These are phyloP conservation scores for Cyclura pinguis DNA, from an alignment of 2,797 vertebrate species.

Conservation along the genomic window DNA sequence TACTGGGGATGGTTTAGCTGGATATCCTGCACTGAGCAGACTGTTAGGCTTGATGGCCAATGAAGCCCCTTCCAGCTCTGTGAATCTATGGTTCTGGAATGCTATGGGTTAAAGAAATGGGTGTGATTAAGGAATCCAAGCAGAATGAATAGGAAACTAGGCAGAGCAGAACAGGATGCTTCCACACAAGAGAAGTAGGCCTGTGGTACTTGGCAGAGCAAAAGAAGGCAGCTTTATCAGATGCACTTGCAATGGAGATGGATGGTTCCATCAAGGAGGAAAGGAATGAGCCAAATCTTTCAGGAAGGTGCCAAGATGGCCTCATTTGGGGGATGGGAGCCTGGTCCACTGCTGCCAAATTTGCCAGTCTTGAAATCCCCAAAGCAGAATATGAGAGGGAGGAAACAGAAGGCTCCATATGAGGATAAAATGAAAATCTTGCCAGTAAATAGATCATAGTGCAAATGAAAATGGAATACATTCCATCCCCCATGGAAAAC, in stretches of 20 bases:
- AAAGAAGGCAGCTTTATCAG: constrained; percentile 55
- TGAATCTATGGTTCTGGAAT: too few species aligned
- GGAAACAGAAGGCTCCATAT: constrained; percentile 36
- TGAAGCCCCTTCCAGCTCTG: too few species aligned
- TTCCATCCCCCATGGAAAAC: constrained; percentile 55
- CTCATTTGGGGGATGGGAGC: constrained; percentile 23
- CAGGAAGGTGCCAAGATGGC: constrained; percentile 36
- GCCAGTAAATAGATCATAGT: constrained; percentile 39
- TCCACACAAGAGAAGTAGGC: constrained; percentile 49
- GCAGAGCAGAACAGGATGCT: constrained; percentile 26
- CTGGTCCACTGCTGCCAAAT: background rate
- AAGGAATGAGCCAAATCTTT: constrained; percentile 46
- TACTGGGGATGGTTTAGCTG: too few species aligned
- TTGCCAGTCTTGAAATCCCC: constrained; percentile 62
- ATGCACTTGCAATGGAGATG: constrained; percentile 56
- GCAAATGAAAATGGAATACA: constrained; percentile 52
- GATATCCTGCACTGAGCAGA: too few species aligned
- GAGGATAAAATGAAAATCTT: constrained; percentile 49
- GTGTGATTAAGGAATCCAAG: constrained; percentile 55
- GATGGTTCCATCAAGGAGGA: constrained; percentile 57
- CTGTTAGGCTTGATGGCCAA: too few species aligned
- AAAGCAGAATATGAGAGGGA: constrained; percentile 44
- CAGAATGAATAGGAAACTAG: background rate
- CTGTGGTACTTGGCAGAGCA: constrained; percentile 55
- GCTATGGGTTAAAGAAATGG: constrained; percentile 53